A percentile compares a stretch with the other conserved stretches of the same genome.
These are phyloP conservation scores for Mormoops blainvillei DNA, from an alignment of 2,113 vertebrate species.

Conservation along the genomic window DNA sequence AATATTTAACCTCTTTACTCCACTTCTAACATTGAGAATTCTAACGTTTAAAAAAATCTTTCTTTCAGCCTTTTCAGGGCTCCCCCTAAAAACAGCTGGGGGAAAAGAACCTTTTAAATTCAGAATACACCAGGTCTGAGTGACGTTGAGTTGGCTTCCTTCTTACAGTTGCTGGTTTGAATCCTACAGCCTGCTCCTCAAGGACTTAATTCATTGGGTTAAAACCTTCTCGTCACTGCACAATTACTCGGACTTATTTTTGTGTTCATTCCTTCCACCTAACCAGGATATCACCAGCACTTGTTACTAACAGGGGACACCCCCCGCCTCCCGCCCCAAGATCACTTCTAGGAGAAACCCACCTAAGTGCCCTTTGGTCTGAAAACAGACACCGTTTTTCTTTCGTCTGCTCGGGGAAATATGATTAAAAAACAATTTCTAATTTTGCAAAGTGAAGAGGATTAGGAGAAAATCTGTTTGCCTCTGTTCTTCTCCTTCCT, in stretches of 20 bases:
- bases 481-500: background rate
- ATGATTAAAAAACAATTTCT: slow-evolving; percentile 48
- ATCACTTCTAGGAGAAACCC: background rate
- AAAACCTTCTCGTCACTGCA: background rate
- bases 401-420: background rate
- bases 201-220: background rate
- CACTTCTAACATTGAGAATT: background rate
- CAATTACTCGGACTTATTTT: slow-evolving; percentile 26
- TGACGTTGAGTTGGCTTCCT: slow-evolving; percentile 5
- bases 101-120: slow-evolving; percentile 41
- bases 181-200: background rate
- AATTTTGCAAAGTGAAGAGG: slow-evolving; percentile 34
- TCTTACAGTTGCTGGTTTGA: background rate
- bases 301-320: background rate
- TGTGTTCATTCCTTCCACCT: background rate
- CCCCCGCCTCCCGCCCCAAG: background rate
- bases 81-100: slow-evolving; percentile 14
- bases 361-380: background rate
- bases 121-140: background rate
- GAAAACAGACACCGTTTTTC: background rate
- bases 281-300: background rate
- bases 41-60: background rate
- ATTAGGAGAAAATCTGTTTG: slow-evolving; percentile 59
- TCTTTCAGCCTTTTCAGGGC: background rate
- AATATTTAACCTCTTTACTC: slow-evolving; percentile 39